A percentile compares a stretch with the other conserved stretches of the same genome.
phyloP scores from a whole-genome alignment of 2,888 invertebrate species.

The Ligdia adustata region DNA sequence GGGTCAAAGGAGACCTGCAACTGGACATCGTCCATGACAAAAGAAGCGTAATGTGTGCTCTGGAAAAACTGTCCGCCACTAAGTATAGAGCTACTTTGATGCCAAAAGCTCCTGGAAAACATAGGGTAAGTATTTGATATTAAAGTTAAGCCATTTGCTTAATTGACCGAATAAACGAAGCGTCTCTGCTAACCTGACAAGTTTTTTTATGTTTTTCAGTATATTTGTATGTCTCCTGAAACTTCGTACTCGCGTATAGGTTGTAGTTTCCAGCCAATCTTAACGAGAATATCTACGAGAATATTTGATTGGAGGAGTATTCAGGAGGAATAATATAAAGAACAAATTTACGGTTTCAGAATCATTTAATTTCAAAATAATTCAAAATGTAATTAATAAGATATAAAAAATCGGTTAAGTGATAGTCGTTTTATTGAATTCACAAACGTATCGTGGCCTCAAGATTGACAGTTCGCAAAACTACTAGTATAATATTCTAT shows the following conservation, averaged over 20 bases:
- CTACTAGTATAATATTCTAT: not conserved
- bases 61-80: constrained; percentile 90
- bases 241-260: no score
- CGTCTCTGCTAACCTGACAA: no score
- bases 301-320: no score
- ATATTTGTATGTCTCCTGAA: no score
- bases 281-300: no score
- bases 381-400: not conserved
- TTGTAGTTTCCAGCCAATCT: no score
- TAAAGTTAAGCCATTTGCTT: no score
- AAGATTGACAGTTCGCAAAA: no score
- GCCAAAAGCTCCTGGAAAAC: constrained; percentile 91
- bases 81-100: constrained; percentile 92
- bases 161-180: no score
- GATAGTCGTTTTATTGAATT: no score
- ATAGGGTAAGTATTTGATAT: constrained; percentile 86
- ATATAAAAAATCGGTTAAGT: not conserved
- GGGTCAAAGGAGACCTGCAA: constrained; percentile 93
- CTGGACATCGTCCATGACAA: constrained; percentile 96
- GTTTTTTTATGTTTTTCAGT: no score
- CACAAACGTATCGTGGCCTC: no score
- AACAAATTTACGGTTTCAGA: not conserved
- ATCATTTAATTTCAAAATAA: not conserved
- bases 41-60: constrained; percentile 91
- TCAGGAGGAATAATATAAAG: not conserved